phyloP scores from a whole-genome alignment of 2,888 invertebrate genomes.

The Acanthosepion esculentum region DNA sequence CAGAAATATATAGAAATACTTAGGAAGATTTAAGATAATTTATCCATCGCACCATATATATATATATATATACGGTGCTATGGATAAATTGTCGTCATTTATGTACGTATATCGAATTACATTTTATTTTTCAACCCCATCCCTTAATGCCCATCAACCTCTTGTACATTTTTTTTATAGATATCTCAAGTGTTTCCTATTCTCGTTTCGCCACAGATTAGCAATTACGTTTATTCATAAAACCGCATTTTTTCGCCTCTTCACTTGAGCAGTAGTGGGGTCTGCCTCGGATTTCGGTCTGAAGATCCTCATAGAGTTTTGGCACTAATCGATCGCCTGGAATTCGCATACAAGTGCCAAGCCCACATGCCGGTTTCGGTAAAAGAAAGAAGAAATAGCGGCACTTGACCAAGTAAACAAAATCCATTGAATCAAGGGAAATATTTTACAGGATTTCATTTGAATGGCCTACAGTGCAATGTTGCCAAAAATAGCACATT shows the following conservation, averaged over 20 bases:
- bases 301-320: neutral
- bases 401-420: neutral
- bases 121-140: neutral
- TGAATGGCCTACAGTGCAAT: neutral
- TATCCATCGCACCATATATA: too few species aligned
- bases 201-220: constrained; percentile 34
- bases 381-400: neutral
- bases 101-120: neutral
- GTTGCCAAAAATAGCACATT: neutral
- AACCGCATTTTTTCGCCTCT: neutral
- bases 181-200: constrained; percentile 33
- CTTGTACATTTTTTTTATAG: constrained; percentile 34
- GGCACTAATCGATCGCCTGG: neutral
- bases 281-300: constrained; percentile 23
- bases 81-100: neutral
- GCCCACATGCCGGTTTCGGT: neutral
- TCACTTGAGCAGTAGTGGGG: neutral
- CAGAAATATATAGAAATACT: too few species aligned
- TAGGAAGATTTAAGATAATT: too few species aligned
- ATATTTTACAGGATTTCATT: neutral
- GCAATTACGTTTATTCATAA: constrained; percentile 42
- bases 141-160: neutral
- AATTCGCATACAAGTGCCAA: constrained; percentile 18
- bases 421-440: neutral
- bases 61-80: too few species aligned